phyloP scores from a whole-genome alignment of 2,113 vertebrate genomes.

The cattle (Bos taurus) region DNA sequence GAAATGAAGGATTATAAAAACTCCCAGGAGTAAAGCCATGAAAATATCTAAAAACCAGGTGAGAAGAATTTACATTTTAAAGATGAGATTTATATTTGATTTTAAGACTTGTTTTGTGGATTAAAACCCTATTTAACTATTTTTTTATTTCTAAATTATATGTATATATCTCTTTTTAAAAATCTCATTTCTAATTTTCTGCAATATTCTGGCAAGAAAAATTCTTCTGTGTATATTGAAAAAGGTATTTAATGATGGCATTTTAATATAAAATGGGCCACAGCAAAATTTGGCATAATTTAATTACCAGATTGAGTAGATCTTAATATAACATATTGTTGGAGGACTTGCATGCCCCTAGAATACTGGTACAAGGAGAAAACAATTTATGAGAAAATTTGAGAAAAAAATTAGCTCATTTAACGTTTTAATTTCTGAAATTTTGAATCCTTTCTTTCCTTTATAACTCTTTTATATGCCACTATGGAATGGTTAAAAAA shows the following conservation, averaged over 20 bases:
- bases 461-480: background rate
- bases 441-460: background rate
- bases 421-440: slow-evolving; percentile 41
- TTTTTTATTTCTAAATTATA: background rate
- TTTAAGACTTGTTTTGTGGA: background rate
- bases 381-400: slow-evolving; percentile 32
- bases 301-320: slow-evolving; percentile 56
- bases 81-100: background rate
- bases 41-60: background rate
- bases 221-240: background rate
- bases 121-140: background rate
- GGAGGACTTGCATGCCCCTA: slow-evolving; percentile 19
- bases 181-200: background rate
- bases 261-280: slow-evolving; percentile 39
- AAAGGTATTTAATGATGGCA: slow-evolving; percentile 30
- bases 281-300: slow-evolving; percentile 53
- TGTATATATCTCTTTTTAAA: background rate
- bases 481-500: background rate
- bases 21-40: background rate
- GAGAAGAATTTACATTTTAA: background rate
- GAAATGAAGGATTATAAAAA: background rate
- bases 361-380: slow-evolving; percentile 23
- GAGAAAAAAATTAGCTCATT: background rate
- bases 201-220: background rate
- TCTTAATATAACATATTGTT: slow-evolving; percentile 62